Base-by-base conservation (phyloP, 1,140 invertebrate genomes). In the Phthorimaea operculella region DNA sequence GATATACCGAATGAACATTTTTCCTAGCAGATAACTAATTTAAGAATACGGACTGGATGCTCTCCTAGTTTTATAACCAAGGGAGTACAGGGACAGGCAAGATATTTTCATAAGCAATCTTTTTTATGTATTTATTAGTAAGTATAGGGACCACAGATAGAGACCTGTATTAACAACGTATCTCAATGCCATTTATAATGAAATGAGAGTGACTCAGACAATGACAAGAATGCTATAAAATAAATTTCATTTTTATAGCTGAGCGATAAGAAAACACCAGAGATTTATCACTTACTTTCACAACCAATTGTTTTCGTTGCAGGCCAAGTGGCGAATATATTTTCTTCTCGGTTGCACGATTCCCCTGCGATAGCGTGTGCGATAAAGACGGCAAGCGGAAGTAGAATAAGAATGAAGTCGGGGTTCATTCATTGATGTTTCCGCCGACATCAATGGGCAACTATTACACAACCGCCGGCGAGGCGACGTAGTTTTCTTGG, bases 371-470 rank as follows among this genome's bases (percentile, higher is more conserved):
- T 39, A 17, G 39, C 44, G 44, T 15, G 70, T 54, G 59, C 34
- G 71, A 82, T 49, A 73, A 68, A 64, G 71, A 79, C 15, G 47
- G 64, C 61, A 60, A 63, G 76, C 77, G 79, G 79, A 80, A 80
- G 70, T 73, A 42, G 54, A 68, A 66, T 68, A 74, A 82, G 74
- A 79, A 79, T 77, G 75, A 60, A 67, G 60, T 52, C 68, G 68
- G 72, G 66, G 62, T 69, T 76, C 66, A 74, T 77, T 79, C 76
- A 82, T 82, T 79, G 72, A 74, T 72, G 69, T 71, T 75, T 76
- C 66, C 70, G 69, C 61, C 63, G 64, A 53, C 63, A 58, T 70
- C 68, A 74, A 72, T 69, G 67, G 61, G 33, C 51, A 49, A 7
- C 50, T 47, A 47, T 47, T 47, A 47, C 16, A 47, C 44, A 47